phyloP scores from a whole-genome alignment of 2,113 vertebrate genomes.

The Sylvia atricapilla region DNA sequence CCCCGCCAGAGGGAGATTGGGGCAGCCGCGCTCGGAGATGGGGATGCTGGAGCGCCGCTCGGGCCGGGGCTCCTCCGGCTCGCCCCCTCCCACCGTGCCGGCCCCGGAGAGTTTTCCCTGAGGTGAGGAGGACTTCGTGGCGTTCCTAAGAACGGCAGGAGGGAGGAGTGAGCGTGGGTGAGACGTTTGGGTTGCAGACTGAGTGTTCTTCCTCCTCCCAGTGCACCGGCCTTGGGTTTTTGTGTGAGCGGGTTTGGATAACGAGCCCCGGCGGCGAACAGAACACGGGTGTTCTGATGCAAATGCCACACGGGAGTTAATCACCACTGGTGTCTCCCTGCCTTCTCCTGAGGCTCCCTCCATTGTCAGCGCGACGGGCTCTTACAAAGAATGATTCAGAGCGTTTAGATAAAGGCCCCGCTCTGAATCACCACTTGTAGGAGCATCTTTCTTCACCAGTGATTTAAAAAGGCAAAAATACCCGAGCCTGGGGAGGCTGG shows the following conservation, averaged over 20 bases:
- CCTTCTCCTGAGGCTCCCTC: background rate
- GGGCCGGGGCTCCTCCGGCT: background rate
- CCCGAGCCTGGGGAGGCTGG: background rate
- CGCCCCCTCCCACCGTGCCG: rapidly evolving
- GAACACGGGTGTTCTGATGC: rapidly evolving
- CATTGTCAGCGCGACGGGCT: background rate
- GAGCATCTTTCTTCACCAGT: background rate
- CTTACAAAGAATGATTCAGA: background rate
- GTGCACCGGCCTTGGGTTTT: background rate
- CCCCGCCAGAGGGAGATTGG: background rate
- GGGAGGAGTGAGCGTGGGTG: background rate
- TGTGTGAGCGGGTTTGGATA: background rate
- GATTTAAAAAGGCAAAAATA: background rate
- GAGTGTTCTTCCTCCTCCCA: background rate
- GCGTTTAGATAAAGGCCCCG: background rate
- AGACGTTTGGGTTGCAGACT: background rate
- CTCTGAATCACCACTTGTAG: background rate
- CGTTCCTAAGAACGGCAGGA: rapidly evolving
- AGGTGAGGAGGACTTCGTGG: background rate
- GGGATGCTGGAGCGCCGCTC: rapidly evolving
- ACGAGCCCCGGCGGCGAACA: background rate
- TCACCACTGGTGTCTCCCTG: background rate
- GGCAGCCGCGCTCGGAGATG: rapidly evolving
- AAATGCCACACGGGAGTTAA: background rate
- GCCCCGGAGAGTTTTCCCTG: background rate